phyloP scores from a whole-genome alignment of 2,113 vertebrate species.

The Amazona vittata region DNA sequence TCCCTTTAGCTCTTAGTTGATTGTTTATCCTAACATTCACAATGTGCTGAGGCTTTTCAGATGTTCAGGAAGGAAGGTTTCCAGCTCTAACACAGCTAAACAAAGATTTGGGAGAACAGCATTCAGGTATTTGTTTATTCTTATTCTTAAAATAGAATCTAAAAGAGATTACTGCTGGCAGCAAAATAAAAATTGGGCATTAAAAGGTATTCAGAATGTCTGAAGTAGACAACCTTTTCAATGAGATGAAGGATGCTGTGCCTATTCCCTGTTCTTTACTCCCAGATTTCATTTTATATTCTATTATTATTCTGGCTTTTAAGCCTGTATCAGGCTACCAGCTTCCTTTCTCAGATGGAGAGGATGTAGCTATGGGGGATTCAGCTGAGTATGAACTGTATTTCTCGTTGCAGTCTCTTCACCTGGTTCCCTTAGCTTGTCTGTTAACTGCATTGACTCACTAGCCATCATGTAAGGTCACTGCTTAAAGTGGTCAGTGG shows the following conservation, averaged over 20 bases:
- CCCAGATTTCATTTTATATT: not conserved
- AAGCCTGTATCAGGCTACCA: not conserved
- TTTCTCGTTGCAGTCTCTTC: not conserved
- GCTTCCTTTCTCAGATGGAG: not conserved
- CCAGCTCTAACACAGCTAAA: not conserved
- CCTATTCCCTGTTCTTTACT: not conserved
- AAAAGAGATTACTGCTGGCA: not conserved
- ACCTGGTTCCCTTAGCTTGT: not conserved
- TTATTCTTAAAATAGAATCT: not conserved
- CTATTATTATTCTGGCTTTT: not conserved
- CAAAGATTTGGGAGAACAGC: not conserved
- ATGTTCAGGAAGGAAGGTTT: not conserved
- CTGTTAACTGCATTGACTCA: not conserved
- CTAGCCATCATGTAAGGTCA: not conserved
- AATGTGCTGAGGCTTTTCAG: not conserved
- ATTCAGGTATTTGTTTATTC: not conserved
- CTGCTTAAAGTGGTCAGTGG: not conserved
- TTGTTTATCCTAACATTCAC: not conserved
- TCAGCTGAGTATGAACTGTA: not conserved
- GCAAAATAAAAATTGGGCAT: not conserved
- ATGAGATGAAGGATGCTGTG: not conserved
- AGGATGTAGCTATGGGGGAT: not conserved
- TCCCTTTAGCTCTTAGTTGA: not conserved
- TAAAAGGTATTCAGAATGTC: not conserved
- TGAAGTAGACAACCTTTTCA: not conserved